These are phyloP conservation scores for Lobophora halterata DNA, from an alignment of 2,888 invertebrate genomes.

Conservation along the genomic window DNA sequence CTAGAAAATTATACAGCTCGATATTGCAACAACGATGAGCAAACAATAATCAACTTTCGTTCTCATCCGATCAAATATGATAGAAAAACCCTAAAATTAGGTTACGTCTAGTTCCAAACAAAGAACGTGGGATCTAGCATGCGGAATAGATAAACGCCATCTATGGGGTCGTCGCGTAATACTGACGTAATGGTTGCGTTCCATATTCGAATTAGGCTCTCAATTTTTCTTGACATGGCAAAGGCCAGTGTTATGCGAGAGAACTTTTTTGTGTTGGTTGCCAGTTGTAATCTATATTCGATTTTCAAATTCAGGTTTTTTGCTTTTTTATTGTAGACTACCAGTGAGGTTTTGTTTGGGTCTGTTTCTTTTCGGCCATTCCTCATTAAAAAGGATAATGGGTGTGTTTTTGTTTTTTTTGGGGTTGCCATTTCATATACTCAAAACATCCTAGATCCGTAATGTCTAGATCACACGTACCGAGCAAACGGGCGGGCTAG, in stretches of 20 bases:
- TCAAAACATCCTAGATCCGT: slow-evolving; percentile 13
- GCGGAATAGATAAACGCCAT: slow-evolving; percentile 30
- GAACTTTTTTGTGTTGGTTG: not conserved
- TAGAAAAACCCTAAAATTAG: slow-evolving; percentile 48
- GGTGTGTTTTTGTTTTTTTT: not conserved
- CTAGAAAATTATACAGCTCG: slow-evolving; percentile 2
- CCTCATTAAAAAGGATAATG: too few relatives aligned
- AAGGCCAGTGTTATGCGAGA: not conserved
- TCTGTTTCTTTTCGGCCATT: too few relatives aligned
- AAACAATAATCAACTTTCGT: slow-evolving; percentile 32
- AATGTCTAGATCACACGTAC: too few relatives aligned
- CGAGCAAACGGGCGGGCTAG: too few relatives aligned
- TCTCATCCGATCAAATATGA: slow-evolving; percentile 23
- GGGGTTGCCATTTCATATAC: slow-evolving; percentile 6
- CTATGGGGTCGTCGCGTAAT: slow-evolving; percentile 27
- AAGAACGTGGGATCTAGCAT: slow-evolving; percentile 31
- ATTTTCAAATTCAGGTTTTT: not conserved
- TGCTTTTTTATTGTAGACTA: too few relatives aligned
- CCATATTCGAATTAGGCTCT: slow-evolving; percentile 23
- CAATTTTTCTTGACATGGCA: slow-evolving; percentile 1
- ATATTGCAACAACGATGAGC: slow-evolving; percentile 21
- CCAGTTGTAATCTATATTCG: slow-evolving; percentile 2
- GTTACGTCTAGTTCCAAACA: slow-evolving; percentile 30
- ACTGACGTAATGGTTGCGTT: slow-evolving; percentile 30
- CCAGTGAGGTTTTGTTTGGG: too few relatives aligned